phyloP scores from a whole-genome alignment of 2,797 vertebrate species.

The Ataeniobius toweri region DNA sequence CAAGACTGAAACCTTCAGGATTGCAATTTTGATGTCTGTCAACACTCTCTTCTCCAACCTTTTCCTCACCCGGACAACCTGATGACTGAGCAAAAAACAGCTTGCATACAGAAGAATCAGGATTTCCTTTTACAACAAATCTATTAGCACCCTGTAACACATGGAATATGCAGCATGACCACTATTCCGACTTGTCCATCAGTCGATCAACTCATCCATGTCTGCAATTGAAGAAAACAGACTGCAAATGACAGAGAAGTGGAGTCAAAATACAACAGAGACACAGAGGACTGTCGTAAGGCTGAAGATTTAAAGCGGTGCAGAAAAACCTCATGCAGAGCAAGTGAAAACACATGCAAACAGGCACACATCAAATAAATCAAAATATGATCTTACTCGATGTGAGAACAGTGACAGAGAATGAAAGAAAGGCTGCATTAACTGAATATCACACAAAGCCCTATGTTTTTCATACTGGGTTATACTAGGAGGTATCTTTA shows the following conservation, averaged over 20 bases:
- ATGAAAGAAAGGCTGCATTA: not conserved
- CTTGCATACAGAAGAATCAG: not conserved
- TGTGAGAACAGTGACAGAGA: not conserved
- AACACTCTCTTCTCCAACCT: not conserved
- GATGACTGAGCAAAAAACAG: constrained; percentile 27
- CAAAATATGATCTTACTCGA: not conserved
- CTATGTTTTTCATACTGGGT: not conserved
- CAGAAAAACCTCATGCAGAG: not conserved
- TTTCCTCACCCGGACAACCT: constrained; percentile 20
- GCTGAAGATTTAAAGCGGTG: constrained; percentile 3
- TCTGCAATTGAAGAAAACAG: constrained; percentile 15
- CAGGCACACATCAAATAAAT: not conserved
- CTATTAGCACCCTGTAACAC: constrained; percentile 26
- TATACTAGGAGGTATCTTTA: not conserved
- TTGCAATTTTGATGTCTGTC: not conserved
- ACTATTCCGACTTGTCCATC: constrained; percentile 1
- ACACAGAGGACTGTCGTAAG: constrained; percentile 6
- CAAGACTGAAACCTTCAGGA: not conserved
- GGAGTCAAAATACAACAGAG: constrained; percentile 11
- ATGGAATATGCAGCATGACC: constrained; percentile 12
- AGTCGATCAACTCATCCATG: constrained; percentile 8
- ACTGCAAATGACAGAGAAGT: not conserved
- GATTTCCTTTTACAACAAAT: constrained; percentile 40
- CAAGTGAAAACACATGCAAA: constrained; percentile 13
- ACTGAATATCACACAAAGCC: not conserved